Conservation (phyloP, 2,888 invertebrate genomes). For the Drosophila mercatorum region DNA sequence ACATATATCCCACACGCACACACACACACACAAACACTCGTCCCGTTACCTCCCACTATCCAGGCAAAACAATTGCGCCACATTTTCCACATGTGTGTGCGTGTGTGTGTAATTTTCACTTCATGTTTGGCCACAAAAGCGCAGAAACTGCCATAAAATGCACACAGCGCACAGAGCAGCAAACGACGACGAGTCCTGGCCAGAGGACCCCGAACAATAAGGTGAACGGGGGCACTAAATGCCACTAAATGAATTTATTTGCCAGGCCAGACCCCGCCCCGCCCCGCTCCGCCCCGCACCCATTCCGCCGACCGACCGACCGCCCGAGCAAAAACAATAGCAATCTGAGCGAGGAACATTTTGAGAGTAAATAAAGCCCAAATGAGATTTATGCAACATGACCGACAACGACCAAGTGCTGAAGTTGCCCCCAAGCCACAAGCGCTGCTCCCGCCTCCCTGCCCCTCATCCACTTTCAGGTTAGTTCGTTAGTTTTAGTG, state of each 20-base stretch:
- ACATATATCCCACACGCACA: conserved; percentile 32
- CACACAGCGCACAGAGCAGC: conserved; percentile 54
- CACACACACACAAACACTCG: conserved; percentile 12
- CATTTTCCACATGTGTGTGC: conserved; percentile 54
- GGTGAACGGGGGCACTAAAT: conserved; percentile 81
- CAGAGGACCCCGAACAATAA: conserved; percentile 72
- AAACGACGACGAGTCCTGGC: conserved; percentile 35
- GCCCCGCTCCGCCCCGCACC: neutral
- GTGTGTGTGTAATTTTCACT: conserved; percentile 75
- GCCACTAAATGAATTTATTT: conserved; percentile 82
- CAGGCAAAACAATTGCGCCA: conserved; percentile 74
- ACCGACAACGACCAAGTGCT: conserved; percentile 79
- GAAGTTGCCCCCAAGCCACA: conserved; percentile 68
- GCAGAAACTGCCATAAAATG: conserved; percentile 80
- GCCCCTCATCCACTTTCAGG: conserved; percentile 13
- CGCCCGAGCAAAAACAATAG: conserved; percentile 33
- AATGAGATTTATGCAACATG: conserved; percentile 82
- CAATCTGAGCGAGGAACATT: conserved; percentile 72
- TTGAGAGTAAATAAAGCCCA: conserved; percentile 81
- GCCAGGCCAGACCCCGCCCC: conserved; percentile 40
- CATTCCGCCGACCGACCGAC: neutral
- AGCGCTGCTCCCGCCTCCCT: neutral
- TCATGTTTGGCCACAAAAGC: conserved; percentile 79
- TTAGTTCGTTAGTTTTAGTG: conserved; percentile 78
- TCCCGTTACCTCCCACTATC: conserved; percentile 20